A percentile compares a stretch with the other conserved stretches of the same genome.
Evolutionary conservation across 2,113 vertebrate species (phyloP).

Genomic region (Rutilus rutilus): DNA sequence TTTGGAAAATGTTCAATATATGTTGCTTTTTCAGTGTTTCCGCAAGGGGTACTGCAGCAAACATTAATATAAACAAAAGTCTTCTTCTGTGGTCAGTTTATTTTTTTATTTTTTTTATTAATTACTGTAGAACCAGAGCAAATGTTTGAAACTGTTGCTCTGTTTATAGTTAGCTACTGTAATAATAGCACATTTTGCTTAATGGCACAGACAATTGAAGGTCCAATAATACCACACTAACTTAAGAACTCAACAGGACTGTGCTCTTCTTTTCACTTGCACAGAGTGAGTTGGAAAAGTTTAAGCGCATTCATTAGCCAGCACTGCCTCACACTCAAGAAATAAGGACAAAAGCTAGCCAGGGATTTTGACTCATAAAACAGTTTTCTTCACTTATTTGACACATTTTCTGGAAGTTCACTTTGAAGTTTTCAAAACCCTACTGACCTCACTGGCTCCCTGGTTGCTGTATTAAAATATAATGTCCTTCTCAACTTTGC

Average conservation of each 20-base stretch:
- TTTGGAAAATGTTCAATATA: not conserved
- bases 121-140: not conserved
- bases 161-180: not conserved
- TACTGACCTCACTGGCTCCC: not conserved
- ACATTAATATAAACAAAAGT: no score
- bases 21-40: not conserved
- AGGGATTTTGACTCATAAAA: not conserved
- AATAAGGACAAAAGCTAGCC: not conserved
- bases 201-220: not conserved
- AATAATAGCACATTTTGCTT: not conserved
- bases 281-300: not conserved
- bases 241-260: not conserved
- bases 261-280: not conserved
- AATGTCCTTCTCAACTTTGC: constrained; percentile 1
- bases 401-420: constrained; percentile 23
- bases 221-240: not conserved
- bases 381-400: not conserved
- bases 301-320: not conserved
- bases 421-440: not conserved
- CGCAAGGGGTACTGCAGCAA: not conserved
- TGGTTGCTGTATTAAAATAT: constrained; percentile 1
- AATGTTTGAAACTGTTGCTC: not conserved
- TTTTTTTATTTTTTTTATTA: not conserved
- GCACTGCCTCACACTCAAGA: not conserved
- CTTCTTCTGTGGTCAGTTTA: not conserved